These are phyloP conservation scores for Norana najaformis DNA, from an alignment of 2,888 invertebrate genomes.

Conservation along the genomic window DNA sequence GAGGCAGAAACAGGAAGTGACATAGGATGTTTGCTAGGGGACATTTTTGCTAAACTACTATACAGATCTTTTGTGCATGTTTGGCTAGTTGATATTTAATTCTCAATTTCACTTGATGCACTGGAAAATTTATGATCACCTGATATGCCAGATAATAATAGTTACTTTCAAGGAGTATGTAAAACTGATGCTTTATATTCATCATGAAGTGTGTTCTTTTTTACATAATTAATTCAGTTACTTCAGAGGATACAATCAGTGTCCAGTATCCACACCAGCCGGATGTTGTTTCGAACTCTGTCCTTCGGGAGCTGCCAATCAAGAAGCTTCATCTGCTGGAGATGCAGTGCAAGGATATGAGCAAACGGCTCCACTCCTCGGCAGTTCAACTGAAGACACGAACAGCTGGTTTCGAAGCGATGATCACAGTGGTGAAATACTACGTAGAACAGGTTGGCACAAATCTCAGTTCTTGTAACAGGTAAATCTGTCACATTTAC, in stretches of 20 bases:
- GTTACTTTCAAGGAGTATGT: too few species aligned
- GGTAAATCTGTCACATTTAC: neutral
- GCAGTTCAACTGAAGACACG: neutral
- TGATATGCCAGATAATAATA: too few species aligned
- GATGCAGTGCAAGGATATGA: neutral
- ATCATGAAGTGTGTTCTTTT: too few species aligned
- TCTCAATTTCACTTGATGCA: neutral
- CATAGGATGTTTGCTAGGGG: too few species aligned
- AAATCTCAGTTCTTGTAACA: neutral
- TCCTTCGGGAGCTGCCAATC: neutral
- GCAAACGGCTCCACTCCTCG: neutral
- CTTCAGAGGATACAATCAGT: neutral
- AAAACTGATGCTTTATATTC: too few species aligned
- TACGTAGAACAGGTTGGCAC: neutral
- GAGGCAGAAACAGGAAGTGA: too few species aligned
- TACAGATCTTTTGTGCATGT: too few species aligned
- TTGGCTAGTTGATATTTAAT: neutral
- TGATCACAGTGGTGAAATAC: neutral
- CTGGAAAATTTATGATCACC: too few species aligned
- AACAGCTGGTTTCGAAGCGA: neutral
- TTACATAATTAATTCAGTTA: neutral
- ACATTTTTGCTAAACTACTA: too few species aligned
- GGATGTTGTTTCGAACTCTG: conserved; percentile 14
- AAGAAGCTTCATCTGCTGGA: neutral
- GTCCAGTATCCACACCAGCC: conserved; percentile 15